Evolutionary conservation across 2,888 invertebrate species (phyloP), one percentile per base, ranked within the genome.

Genomic region (Euzetes globulus): DNA sequence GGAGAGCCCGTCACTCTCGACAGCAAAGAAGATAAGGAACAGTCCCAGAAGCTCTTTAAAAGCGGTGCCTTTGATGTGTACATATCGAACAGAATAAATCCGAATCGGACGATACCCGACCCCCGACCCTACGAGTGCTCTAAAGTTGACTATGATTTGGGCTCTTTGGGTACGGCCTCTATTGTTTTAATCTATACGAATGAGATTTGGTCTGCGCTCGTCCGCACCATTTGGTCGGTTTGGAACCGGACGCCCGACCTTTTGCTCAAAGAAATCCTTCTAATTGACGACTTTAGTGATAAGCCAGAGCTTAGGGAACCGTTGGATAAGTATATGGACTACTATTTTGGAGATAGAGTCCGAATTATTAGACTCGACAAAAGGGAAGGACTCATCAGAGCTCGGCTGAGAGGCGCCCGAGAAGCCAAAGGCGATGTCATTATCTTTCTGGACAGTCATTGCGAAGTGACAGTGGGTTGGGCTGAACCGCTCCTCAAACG

Each of bases 231-330:
- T n/a, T 90, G 92, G 87, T 92, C 91, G 81, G 92, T 94, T n/a
- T 84, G 94, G 72, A 89, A 91, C 81, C 84, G 88, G 83, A 89
- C 88, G 80, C 90, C 87, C 47, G 85, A 84, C 78, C 85, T 83
- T 77, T 86, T 90, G 80, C 85, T 98, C 17, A 89, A 92, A 81
- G 96, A 98, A 85, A 90, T 98, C 75, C 90, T 98, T 80, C 85
- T 98, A 13, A 90, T 97, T n/a, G 96, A 98, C 82, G 97, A 98
- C 84, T 89, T 89, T 82, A 94, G 94, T 78, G 90, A 91, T 52
- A 87, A 87, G 82, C 86, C 88, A 88, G 82, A 81, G 81, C 79
- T 74, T 13, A 78, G 77, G 47, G 71, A 72, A 2, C 73, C 77
- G 33, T 85, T 95, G 72, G 88, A 90, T 79, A 88, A 91, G 81